phyloP scores from a whole-genome alignment of 2,113 vertebrate genomes.

The Phylloscopus trochilus region DNA sequence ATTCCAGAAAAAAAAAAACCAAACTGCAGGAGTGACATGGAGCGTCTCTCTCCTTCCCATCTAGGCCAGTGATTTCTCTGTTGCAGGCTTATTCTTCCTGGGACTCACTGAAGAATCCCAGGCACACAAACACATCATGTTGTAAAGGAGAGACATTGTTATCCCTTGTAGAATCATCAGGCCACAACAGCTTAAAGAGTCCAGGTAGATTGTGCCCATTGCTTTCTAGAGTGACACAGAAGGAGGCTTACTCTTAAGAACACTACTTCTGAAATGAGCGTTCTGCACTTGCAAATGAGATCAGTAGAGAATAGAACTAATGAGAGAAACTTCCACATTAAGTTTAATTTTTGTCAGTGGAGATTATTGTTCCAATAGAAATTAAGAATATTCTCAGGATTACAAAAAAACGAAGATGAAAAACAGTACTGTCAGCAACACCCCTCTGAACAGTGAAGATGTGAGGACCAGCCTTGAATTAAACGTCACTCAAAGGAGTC shows the following conservation, averaged over 20 bases:
- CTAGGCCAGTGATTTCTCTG: neutral
- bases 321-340: neutral
- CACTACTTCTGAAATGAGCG: neutral
- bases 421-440: neutral
- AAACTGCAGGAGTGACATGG: neutral
- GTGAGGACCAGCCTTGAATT: neutral
- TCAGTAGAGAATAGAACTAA: neutral
- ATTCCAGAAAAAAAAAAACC: neutral
- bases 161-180: neutral
- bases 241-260: neutral
- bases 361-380: neutral
- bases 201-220: neutral
- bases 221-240: neutral
- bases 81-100: neutral
- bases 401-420: neutral
- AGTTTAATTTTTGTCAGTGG: neutral
- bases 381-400: neutral
- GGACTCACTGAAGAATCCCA: neutral
- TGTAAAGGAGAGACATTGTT: neutral
- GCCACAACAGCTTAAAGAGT: neutral
- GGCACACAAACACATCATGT: neutral
- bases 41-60: neutral
- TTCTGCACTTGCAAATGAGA: neutral
- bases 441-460: neutral
- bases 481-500: neutral